Evolutionary conservation across 2,888 invertebrate species (phyloP), one percentile per base, ranked within the genome.

Genomic region (Dryococelus australis): DNA sequence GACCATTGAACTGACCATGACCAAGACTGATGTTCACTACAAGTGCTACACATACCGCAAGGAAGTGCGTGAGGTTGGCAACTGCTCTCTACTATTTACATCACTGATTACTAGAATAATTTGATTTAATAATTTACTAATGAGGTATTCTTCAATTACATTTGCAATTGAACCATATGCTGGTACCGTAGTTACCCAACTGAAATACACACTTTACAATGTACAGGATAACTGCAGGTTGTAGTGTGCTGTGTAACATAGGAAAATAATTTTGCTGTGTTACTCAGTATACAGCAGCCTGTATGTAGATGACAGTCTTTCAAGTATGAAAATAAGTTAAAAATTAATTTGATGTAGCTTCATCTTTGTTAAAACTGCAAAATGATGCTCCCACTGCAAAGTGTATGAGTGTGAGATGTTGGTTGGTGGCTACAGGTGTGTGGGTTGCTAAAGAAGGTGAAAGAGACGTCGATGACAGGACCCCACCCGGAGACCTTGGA

Each of bases 21-120:
- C 97, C 16, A 97, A 97, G 93, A 98, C 98, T 0, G 98, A 98
- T 90, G 96, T 98, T 0, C 96, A 98, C 91, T 97, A 98, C 4
- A 96, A 97, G 92, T 98, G 98, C 91, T 98, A 98, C 92, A 97
- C 97, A 0, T 99, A 98, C 92, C 95, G 97, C 81, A 95, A 97
- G 90, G 98, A 98, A 92, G 97, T 98, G 27, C 84, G 86, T 20
- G 88, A 88, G 87, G 88, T 88, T 28, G 28, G 86, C 85, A 35
- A 35, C 35, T 27, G 43, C 13, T 53, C 27, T 35, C 35, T 4
- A 35, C 35, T 35, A 35, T 35, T 35, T 35, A 47, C 47, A 47
- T 47, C 26, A n/a, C 16, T 47, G 10, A 13, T 47, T 47, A 47
- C 10, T 43, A 13, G 27, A 65, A 65, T 84, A 53, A 53, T 3